Base-by-base conservation (phyloP, 2,113 vertebrate genomes). In the Planiliza haematocheilus region DNA sequence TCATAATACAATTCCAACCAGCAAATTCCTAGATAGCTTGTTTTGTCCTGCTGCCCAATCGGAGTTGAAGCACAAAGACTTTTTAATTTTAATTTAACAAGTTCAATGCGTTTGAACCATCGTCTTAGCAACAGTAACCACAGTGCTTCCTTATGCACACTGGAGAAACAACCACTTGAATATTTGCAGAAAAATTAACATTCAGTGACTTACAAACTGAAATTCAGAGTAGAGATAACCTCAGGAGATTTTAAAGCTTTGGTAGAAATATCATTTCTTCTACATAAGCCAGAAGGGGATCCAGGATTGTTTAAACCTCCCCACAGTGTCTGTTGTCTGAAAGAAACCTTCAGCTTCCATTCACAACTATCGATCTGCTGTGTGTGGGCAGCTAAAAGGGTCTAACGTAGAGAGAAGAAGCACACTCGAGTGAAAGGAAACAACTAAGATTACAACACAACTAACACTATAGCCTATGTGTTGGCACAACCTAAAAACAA, bases 131-230 rank as follows among this genome's bases (percentile, higher is more conserved):
- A 63, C 74, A 79, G 56, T 78, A 86, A 81, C 73, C 74, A 49
- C 18, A 77, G 66, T 48, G 24, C 60, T 74, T 79, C 65, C 52
- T 69, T 42, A 75, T 82, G 77, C 71, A 81, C 87, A 89, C 74
- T 5, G 42, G 60, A 55, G 55, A 64, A 82, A 74, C 51, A 71
- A 37, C 18, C 34, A 67, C 74, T 83, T 86, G 64, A 89, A 81
- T 81, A 73, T 82, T 73, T 78, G 61, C 24, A 4, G 18, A 14
- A 57, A 73, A 82, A 86, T 86, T 73, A 79, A 63, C 56, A 83
- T 88, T 72, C 57, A 30, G 5, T 5, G 1, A 2, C n/a, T 55
- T 60, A 52, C n/a, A 73, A 53, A 64, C 57, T 63, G 21, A 76
- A 79, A 82, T 82, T 74, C 67, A 53, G 72, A 69, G 69, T 64